Conservation (phyloP, 2,888 invertebrate species). For the Ormyrus nitidulus region DNA sequence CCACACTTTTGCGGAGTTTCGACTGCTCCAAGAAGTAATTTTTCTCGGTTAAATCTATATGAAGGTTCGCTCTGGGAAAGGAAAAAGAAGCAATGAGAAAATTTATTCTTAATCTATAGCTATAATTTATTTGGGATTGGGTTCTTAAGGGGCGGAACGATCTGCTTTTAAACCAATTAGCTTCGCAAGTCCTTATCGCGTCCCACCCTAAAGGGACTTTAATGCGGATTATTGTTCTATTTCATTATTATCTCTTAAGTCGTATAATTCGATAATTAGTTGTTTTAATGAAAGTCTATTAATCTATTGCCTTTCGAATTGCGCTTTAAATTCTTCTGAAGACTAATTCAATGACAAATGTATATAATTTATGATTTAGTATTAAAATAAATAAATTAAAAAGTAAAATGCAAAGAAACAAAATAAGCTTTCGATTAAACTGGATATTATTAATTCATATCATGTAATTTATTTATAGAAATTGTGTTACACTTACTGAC, state of each 20-base stretch:
- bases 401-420: too few relatives aligned
- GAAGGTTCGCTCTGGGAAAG: slow-evolving; percentile 9
- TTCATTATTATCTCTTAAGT: slow-evolving; percentile 18
- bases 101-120: slow-evolving; percentile 15
- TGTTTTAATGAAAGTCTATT: neutral
- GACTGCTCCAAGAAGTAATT: neutral
- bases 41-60: slow-evolving; percentile 27
- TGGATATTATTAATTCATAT: too few relatives aligned
- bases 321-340: too few relatives aligned
- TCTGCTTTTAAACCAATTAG: slow-evolving; percentile 8
- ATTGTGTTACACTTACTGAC: slow-evolving; percentile 35
- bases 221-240: slow-evolving; percentile 18
- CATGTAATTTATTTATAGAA: too few relatives aligned
- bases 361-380: too few relatives aligned
- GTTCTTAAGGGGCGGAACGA: neutral
- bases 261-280: neutral
- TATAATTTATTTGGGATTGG: neutral
- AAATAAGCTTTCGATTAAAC: too few relatives aligned
- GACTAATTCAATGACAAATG: too few relatives aligned
- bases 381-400: too few relatives aligned
- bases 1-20: neutral
- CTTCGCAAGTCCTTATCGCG: neutral
- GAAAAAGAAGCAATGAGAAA: neutral
- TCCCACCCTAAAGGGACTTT: neutral
- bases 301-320: too few relatives aligned